A percentile compares a stretch with the other conserved stretches of the same genome.
These are phyloP conservation scores for Perdita meconis DNA, from an alignment of 2,888 invertebrate species.

Conservation along the genomic window DNA sequence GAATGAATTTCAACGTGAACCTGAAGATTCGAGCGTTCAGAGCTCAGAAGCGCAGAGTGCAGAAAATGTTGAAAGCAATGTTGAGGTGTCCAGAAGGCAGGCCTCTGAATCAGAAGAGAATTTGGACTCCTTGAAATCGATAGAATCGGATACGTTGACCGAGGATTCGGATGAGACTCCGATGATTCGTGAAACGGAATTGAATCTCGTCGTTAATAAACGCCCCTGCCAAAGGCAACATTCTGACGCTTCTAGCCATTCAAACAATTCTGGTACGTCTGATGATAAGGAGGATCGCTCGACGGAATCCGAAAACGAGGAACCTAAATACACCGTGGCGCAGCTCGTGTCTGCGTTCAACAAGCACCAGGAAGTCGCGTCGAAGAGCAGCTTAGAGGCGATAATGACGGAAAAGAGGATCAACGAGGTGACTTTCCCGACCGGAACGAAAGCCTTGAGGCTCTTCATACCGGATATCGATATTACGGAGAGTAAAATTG, in stretches of 20 bases:
- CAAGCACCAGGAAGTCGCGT: conserved; percentile 84
- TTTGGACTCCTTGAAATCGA: conserved; percentile 81
- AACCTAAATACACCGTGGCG: conserved; percentile 84
- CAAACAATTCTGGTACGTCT: conserved; percentile 79
- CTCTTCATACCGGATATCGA: conserved; percentile 85
- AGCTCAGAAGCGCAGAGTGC: neutral
- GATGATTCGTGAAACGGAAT: conserved; percentile 26
- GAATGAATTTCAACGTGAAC: neutral
- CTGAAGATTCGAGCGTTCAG: neutral
- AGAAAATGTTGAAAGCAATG: neutral
- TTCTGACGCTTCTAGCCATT: conserved; percentile 79
- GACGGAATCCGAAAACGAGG: conserved; percentile 82
- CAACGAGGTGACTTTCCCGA: conserved; percentile 83
- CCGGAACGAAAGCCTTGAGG: conserved; percentile 84
- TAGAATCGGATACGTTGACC: conserved; percentile 82
- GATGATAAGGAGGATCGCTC: conserved; percentile 82
- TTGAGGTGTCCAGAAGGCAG: conserved; percentile 59
- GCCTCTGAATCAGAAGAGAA: conserved; percentile 78
- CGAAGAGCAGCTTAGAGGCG: conserved; percentile 83
- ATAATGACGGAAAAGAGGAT: conserved; percentile 83
- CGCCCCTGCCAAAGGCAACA: conserved; percentile 78
- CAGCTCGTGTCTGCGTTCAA: conserved; percentile 85
- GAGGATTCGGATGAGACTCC: conserved; percentile 81
- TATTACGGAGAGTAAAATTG: conserved; percentile 80
- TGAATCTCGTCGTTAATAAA: conserved; percentile 59